These are phyloP conservation scores for Polyommatus iphigenia DNA, from an alignment of 2,888 invertebrate genomes.

Conservation along the genomic window DNA sequence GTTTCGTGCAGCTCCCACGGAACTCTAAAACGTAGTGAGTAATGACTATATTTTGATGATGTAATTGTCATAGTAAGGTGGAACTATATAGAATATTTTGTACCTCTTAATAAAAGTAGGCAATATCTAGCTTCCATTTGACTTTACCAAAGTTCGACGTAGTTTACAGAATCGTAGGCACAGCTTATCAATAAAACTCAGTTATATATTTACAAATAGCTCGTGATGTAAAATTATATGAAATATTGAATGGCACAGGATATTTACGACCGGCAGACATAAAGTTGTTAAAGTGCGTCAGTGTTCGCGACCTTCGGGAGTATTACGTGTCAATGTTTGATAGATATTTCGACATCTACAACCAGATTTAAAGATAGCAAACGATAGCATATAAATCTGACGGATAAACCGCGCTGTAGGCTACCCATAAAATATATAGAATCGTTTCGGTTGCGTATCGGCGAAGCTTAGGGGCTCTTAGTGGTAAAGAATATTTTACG, in stretches of 20 bases:
- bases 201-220: conserved; percentile 17
- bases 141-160: not conserved
- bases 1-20: too few species aligned
- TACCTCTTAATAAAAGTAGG: too few species aligned
- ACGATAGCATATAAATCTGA: conserved; percentile 37
- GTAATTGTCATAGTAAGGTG: too few species aligned
- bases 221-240: conserved; percentile 35
- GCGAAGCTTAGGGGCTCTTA: conserved; percentile 13
- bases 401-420: conserved; percentile 36
- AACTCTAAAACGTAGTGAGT: too few species aligned
- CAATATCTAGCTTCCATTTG: too few species aligned
- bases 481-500: conserved; percentile 18
- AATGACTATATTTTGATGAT: too few species aligned
- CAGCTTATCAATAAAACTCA: not conserved
- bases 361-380: conserved; percentile 39
- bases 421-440: conserved; percentile 24
- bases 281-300: conserved; percentile 66
- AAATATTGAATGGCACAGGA: conserved; percentile 37
- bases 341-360: conserved; percentile 39
- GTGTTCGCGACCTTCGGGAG: conserved; percentile 51
- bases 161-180: not conserved
- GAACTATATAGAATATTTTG: too few species aligned
- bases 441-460: conserved; percentile 33
- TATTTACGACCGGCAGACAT: conserved; percentile 63
- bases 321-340: conserved; percentile 44